These are phyloP conservation scores for Busseola fusca DNA, from an alignment of 2,888 invertebrate genomes.

Conservation along the genomic window DNA sequence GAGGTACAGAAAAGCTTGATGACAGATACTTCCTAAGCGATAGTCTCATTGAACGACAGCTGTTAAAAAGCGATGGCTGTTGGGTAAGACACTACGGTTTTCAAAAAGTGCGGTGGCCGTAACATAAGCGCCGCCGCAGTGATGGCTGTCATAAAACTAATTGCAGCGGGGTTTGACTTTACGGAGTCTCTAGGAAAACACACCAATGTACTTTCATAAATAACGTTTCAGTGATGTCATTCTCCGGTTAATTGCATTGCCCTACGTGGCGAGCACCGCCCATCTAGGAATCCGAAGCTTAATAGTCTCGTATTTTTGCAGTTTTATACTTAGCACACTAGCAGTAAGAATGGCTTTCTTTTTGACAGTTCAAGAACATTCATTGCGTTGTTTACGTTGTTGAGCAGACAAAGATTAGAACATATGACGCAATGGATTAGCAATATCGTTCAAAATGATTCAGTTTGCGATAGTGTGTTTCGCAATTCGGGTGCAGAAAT, in stretches of 20 bases:
- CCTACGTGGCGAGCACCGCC: background rate
- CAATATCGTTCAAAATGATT: background rate
- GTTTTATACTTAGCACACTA: background rate
- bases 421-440: background rate
- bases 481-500: background rate
- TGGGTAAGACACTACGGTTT: background rate
- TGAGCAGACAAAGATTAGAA: too few relatives aligned
- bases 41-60: background rate
- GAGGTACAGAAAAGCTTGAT: background rate
- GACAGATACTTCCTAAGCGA: background rate
- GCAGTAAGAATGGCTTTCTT: too few relatives aligned
- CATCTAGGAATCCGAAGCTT: background rate
- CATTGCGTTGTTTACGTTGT: too few relatives aligned
- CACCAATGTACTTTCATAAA: background rate
- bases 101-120: background rate
- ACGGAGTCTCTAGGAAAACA: background rate
- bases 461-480: background rate
- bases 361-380: too few relatives aligned
- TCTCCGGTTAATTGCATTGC: background rate
- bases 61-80: background rate
- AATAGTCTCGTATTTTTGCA: background rate
- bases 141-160: too few relatives aligned
- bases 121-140: background rate
- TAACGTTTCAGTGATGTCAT: background rate
- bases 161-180: background rate